These are phyloP conservation scores for Thunnus maccoyii DNA, from an alignment of 2,113 vertebrate genomes.

Conservation along the genomic window DNA sequence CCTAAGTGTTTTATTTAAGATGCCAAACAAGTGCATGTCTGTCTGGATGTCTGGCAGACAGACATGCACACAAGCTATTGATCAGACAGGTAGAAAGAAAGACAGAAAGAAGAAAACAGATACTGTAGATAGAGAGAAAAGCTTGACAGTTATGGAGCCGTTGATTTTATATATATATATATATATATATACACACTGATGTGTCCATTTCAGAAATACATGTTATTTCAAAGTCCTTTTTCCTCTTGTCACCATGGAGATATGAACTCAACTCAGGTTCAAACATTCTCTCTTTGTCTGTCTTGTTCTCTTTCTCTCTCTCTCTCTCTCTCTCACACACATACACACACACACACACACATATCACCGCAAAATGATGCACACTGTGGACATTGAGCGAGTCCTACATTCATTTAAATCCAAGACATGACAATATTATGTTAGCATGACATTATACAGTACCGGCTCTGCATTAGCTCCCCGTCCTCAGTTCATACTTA, in stretches of 20 bases:
- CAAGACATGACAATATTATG: conserved; percentile 29
- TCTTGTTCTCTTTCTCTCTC: not conserved
- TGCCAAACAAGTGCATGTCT: not conserved
- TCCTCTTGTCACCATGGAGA: conserved; percentile 59
- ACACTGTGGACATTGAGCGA: not conserved
- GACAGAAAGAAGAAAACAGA: not conserved
- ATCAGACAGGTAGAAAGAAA: not conserved
- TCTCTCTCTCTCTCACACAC: not conserved
- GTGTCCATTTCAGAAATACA: conserved; percentile 23
- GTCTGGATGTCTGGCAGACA: too few relatives aligned
- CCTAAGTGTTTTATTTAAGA: conserved; percentile 5
- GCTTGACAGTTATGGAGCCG: not conserved
- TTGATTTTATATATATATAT: not conserved
- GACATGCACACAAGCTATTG: not conserved
- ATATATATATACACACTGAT: not conserved
- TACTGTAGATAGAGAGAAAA: not conserved
- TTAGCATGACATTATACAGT: not conserved
- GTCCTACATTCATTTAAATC: conserved; percentile 25
- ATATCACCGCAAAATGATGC: not conserved
- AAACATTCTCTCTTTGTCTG: conserved; percentile 8
- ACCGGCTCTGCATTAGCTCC: conserved; percentile 9
- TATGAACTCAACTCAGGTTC: conserved; percentile 30
- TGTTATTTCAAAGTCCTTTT: conserved; percentile 27
- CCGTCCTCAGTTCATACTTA: not conserved
- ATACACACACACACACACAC: not conserved